phyloP scores from a whole-genome alignment of 1,140 invertebrate genomes.

The Diabrotica virgifera region DNA sequence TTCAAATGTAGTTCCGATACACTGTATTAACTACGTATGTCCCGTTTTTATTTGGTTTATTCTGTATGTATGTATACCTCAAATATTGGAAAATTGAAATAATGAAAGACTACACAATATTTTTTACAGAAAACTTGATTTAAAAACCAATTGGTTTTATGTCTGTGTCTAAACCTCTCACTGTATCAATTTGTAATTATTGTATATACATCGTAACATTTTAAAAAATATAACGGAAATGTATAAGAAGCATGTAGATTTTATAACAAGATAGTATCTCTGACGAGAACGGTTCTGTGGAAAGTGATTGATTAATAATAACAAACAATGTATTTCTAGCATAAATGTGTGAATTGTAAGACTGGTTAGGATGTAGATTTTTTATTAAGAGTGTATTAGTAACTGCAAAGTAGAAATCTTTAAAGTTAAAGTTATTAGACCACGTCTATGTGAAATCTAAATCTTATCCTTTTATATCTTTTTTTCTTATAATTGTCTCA shows the following conservation, averaged over 20 bases:
- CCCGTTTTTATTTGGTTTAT: too few relatives aligned
- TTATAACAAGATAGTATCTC: conserved; percentile 3
- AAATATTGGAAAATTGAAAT: too few relatives aligned
- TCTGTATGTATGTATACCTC: too few relatives aligned
- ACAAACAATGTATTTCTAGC: conserved; percentile 23
- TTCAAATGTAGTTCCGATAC: too few relatives aligned
- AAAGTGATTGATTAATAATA: background rate
- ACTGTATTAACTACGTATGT: too few relatives aligned
- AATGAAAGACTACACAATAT: too few relatives aligned
- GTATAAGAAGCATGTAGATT: background rate
- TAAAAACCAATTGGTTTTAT: too few relatives aligned
- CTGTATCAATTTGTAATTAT: conserved; percentile 32
- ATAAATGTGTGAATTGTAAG: conserved; percentile 43
- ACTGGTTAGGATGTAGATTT: conserved; percentile 44
- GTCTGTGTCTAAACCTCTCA: background rate
- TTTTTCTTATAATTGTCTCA: too few relatives aligned
- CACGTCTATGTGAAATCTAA: too few relatives aligned
- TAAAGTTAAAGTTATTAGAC: too few relatives aligned
- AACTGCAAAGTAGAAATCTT: background rate
- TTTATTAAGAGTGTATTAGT: conserved; percentile 23
- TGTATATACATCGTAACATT: conserved; percentile 23
- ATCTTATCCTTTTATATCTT: too few relatives aligned
- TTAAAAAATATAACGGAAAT: background rate
- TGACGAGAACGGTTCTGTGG: background rate
- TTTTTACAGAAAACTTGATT: too few relatives aligned